Evolutionary conservation across 2,797 vertebrate genomes (phyloP), one percentile per base, ranked within the genome.

Genomic region (Acanthiza pusilla): DNA sequence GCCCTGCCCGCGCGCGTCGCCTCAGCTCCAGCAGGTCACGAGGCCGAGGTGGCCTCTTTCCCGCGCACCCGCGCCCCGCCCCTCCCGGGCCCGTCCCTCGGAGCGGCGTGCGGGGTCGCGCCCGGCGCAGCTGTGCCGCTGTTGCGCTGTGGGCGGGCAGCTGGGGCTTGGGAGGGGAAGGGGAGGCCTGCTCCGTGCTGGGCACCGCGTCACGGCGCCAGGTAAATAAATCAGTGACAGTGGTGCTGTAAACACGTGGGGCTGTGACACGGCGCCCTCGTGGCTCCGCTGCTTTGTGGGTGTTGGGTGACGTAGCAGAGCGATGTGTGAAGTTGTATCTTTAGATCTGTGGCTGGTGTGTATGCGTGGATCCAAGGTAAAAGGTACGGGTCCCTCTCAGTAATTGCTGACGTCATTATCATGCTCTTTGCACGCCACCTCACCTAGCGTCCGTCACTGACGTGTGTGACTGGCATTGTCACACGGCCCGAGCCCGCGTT

Each of bases 381-480:
- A 72, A 21, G 3, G 2, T 2, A 6, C 6, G 10, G 1, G 12
- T 36, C 63, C 45, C 7, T 43, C 11, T 25, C 29, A 26, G 18
- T 34, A 38, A 2, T 13, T 42, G 50, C 18, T 50, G 25, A 2
- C 5, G 3, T 30, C 7, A 0, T 30, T 23, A 34, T 2, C 19
- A 0, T 1, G 10, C 12, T 30, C 8, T 29, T 45, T 21, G 16
- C 50, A 9, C 30, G 12, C 16, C 17, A 1, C 8, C 7, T 61
- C 11, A 5, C 5, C 25, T 4, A 1, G 3, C 5, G n/a, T 43
- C 43, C 2, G 0, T 29, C 55, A 1, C 8, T 4, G 1, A 0
- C 0, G 5, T 2, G 25, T 7, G 1, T 1, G 22, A 1, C 20
- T 0, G 0, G 2, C 10, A 0, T 17, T 21, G 77, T n/a, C 11